Evolutionary conservation across 1,140 invertebrate species (phyloP).

Genomic region (Sycophila sp.): DNA sequence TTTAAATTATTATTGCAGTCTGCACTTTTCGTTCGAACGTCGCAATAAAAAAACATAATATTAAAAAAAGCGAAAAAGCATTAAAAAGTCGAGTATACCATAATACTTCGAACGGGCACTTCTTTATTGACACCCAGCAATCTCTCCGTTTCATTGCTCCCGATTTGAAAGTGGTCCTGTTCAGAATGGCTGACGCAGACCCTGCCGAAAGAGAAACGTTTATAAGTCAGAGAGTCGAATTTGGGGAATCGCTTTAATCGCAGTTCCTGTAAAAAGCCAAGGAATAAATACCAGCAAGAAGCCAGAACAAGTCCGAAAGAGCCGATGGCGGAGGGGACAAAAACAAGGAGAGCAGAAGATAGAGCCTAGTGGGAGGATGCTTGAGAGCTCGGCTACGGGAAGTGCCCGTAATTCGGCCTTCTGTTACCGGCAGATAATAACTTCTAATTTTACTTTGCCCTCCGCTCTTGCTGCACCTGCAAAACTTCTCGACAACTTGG

Average conservation of each 20-base stretch:
- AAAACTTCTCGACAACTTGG: slow-evolving; percentile 29
- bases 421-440: slow-evolving; percentile 39
- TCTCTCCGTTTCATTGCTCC: no score
- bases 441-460: slow-evolving; percentile 32
- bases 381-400: neutral
- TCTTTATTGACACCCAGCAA: no score
- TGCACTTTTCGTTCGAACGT: no score
- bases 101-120: no score
- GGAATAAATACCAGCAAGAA: slow-evolving; percentile 25
- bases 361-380: neutral
- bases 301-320: neutral
- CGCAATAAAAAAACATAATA: no score
- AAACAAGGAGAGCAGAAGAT: slow-evolving; percentile 2
- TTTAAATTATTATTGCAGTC: no score
- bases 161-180: no score
- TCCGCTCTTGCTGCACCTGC: slow-evolving; percentile 7
- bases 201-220: slow-evolving; percentile 20
- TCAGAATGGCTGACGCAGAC: slow-evolving; percentile 20
- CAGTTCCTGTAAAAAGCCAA: neutral
- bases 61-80: no score
- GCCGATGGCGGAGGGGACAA: neutral
- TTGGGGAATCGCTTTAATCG: slow-evolving; percentile 19
- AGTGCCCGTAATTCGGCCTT: slow-evolving; percentile 24
- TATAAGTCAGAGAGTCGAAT: slow-evolving; percentile 37
- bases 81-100: no score